Base-by-base conservation (phyloP, 2,113 vertebrate species). In the Xenopus borealis region DNA sequence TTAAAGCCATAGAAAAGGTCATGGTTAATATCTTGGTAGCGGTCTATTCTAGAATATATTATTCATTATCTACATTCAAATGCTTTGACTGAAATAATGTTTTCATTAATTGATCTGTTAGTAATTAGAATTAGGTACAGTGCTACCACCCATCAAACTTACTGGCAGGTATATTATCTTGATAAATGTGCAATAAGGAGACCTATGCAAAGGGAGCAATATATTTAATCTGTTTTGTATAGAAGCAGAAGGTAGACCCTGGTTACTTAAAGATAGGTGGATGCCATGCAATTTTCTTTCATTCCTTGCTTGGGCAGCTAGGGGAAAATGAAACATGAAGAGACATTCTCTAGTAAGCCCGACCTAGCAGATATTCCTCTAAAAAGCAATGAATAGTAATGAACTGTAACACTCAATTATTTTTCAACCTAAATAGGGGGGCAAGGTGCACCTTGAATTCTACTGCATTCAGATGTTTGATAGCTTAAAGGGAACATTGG, bases 301-400 rank as follows among this genome's bases (percentile, higher is more conserved):
- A 0, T 47, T 50, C 2, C 40, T 64, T 2, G 66, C 2, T 17
- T 11, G 16, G 67, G 62, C 61, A n/a, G 57, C 47, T 1, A n/a
- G 77, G 72, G 72, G 59, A 63, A 74, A 81, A 83, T 70, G 69
- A 81, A 81, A 81, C 75, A 57, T 70, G 46, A 63, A 64, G 52
- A 20, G 30, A n/a, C 59, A 68, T 55, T 66, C n/a, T 10, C 72
- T 57, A 12, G 12, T 18, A 50, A 66, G 62, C 27, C 59, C 45
- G 67, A 63, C 67, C 10, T 18, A 16, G 59, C 59, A 77, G 18
- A 69, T 64, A 46, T 62, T 14, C 11, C 59, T 2, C 30, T 65
- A 23, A 40, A 69, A 63, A 64, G 59, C 46, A 44, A 76, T 63
- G 67, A 70, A 77, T 77, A 77, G 59, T 77, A 77, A 77, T 77